Conservation (phyloP, 1,140 invertebrate genomes). For the Akabosia matsudoensis region DNA sequence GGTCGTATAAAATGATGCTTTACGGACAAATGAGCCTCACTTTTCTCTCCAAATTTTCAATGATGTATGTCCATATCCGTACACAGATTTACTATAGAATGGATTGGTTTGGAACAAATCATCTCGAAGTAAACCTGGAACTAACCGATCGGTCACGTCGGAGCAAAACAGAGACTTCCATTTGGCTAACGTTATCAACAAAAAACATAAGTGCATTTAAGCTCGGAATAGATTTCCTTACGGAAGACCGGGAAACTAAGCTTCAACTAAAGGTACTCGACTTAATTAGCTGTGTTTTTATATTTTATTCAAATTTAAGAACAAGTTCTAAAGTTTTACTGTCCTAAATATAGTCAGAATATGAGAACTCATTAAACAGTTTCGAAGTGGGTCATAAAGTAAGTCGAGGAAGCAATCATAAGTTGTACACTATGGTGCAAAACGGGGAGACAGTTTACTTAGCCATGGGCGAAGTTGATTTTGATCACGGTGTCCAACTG, state of each 20-base stretch:
- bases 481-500: conserved; percentile 33
- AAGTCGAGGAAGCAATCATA: conserved; percentile 26
- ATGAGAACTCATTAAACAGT: conserved; percentile 24
- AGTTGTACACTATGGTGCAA: conserved; percentile 27
- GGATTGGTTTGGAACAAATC: conserved; percentile 42
- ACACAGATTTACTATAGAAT: background rate
- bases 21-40: too few relatives aligned
- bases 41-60: too few relatives aligned
- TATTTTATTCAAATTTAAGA: too few relatives aligned
- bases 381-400: conserved; percentile 34
- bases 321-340: too few relatives aligned
- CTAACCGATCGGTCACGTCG: conserved; percentile 34
- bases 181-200: conserved; percentile 30
- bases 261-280: conserved; percentile 29
- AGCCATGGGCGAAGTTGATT: conserved; percentile 32
- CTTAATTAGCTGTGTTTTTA: background rate
- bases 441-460: conserved; percentile 28
- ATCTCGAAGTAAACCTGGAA: conserved; percentile 17
- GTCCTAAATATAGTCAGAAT: conserved; percentile 32
- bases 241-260: conserved; percentile 40
- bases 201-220: conserved; percentile 20
- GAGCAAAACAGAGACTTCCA: conserved; percentile 25
- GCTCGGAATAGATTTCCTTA: conserved; percentile 27
- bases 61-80: too few relatives aligned
- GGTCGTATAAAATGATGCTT: background rate